Conservation (phyloP, 2,888 invertebrate species). For the Dryococelus australis region DNA sequence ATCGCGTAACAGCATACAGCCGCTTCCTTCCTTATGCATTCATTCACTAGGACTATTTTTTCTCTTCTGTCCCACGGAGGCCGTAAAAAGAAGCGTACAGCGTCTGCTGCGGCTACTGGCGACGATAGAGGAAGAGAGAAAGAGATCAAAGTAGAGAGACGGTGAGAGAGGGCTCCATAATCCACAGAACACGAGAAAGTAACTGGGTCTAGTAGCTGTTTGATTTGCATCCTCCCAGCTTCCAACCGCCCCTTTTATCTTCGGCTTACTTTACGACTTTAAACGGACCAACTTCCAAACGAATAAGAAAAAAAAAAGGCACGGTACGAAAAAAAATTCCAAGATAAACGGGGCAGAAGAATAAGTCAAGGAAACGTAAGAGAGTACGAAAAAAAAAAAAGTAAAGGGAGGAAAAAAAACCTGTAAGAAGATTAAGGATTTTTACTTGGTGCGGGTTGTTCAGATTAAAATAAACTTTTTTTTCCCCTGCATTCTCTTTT, state of each 20-base stretch:
- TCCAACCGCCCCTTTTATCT: slow-evolving; percentile 22
- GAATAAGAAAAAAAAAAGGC: slow-evolving; percentile 21
- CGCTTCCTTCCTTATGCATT: not conserved
- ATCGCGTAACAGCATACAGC: not conserved
- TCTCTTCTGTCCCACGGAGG: too few relatives aligned
- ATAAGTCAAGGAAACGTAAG: slow-evolving; percentile 22
- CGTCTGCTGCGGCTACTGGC: not conserved
- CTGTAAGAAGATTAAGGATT: slow-evolving; percentile 32
- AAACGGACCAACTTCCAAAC: slow-evolving; percentile 20
- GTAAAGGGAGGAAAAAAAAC: not conserved
- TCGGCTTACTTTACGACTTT: slow-evolving; percentile 28
- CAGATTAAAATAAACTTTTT: slow-evolving; percentile 44
- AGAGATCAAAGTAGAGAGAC: not conserved
- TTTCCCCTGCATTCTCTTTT: slow-evolving; percentile 45
- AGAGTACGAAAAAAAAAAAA: slow-evolving; percentile 12
- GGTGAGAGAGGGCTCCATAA: slow-evolving; percentile 1
- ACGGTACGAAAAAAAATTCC: not conserved
- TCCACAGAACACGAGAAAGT: slow-evolving; percentile 24
- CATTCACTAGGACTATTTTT: not conserved
- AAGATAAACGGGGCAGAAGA: slow-evolving; percentile 26
- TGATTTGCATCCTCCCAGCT: slow-evolving; percentile 26
- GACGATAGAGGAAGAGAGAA: not conserved
- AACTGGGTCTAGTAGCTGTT: slow-evolving; percentile 27
- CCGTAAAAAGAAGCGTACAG: too few relatives aligned
- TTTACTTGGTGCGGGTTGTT: slow-evolving; percentile 24